phyloP scores from a whole-genome alignment of 30 jellyfish, hydroid and myxozoan genomes.

The Cassiopea andromeda region DNA sequence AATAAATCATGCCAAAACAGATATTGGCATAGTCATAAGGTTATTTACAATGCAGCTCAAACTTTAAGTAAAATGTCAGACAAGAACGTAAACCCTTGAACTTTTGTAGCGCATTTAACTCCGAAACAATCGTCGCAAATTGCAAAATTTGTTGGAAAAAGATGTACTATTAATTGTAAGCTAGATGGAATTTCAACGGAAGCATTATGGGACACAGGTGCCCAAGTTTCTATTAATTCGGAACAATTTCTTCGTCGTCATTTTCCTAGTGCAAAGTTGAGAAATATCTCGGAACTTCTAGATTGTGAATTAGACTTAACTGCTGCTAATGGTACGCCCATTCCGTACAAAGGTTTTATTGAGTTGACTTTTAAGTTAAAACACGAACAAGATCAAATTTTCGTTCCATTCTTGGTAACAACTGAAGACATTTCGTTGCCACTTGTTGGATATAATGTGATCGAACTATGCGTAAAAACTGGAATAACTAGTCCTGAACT shows the following conservation, averaged over 20 bases:
- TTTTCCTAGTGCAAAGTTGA: conserved; percentile 34
- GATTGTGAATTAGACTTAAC: conserved; percentile 27
- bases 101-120: conserved; percentile 33
- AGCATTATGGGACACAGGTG: conserved; percentile 68
- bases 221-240: conserved; percentile 58
- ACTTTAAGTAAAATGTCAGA: conserved; percentile 21
- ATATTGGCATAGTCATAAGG: conserved; percentile 64
- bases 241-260: conserved; percentile 32
- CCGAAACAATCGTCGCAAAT: conserved; percentile 43
- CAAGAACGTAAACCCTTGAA: not conserved
- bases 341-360: conserved; percentile 34
- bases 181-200: not conserved
- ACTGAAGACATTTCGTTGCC: conserved; percentile 4
- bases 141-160: conserved; percentile 55
- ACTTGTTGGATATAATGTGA: conserved; percentile 50
- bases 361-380: conserved; percentile 17
- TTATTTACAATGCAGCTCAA: conserved; percentile 37
- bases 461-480: conserved; percentile 32
- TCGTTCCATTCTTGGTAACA: conserved; percentile 43
- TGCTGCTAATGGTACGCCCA: conserved; percentile 52
- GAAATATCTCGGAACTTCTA: conserved; percentile 8
- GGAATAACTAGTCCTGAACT: not conserved
- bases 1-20: conserved; percentile 52
- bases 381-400: not conserved
- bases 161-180: conserved; percentile 29